Evolutionary conservation across 2,797 vertebrate genomes (phyloP), one percentile per base, ranked within the genome.

Genomic region (Pangasius djambal): DNA sequence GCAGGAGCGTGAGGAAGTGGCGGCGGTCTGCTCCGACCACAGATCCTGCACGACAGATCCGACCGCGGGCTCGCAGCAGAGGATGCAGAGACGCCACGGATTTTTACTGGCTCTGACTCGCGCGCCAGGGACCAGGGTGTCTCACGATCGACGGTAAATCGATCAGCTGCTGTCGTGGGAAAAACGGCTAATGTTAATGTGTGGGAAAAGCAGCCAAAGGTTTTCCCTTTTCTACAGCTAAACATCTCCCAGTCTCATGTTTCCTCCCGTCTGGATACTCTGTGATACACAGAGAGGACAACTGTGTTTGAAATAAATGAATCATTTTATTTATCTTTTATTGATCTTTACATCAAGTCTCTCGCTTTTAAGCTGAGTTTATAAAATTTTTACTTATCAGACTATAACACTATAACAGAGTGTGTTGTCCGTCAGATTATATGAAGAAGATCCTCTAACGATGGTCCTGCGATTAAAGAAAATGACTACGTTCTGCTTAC

Each of bases 11-110:
- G 90, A 96, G 96, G 96, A 97, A 96, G 96, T 95, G 95, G 96
- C 93, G 92, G 95, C 95, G 95, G 95, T 96, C 93, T 95, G 37
- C 94, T 94, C 94, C 94, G 93, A 96, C 96, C 96, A 95, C 96
- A 96, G 94, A 96, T 95, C 31, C 89, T 88, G 89, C 85, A 95
- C 95, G 95, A 90, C 94, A 96, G 95, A 96, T 95, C 95, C 92
- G 94, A 94, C 95, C 94, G 93, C 94, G 94, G 95, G 93, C 95
- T 95, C 92, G 93, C 93, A 93, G 92, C 93, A 94, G 95, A 96
- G 94, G 94, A 94, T 94, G 94, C 94, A 94, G 94, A 96, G 95
- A 95, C 95, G 93, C 93, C 18, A 92, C 93, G 93, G 95, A 95
- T 95, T 95, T 94, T 92, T 87, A 93, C 93, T 94, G 95, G 95